phyloP scores from a whole-genome alignment of 1,140 invertebrate genomes.

The Capitella teleta region DNA sequence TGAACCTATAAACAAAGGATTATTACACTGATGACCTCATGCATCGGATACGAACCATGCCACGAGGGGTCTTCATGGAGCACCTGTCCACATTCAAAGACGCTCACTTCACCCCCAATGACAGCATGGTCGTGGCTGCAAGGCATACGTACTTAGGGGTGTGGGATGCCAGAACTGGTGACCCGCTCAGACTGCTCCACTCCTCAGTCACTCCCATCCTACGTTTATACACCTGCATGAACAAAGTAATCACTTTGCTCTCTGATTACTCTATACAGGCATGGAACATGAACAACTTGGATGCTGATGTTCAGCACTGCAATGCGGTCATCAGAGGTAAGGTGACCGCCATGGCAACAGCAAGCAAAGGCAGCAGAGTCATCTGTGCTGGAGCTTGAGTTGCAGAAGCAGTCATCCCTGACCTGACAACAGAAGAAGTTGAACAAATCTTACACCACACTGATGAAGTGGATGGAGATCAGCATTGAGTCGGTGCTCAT shows the following conservation, averaged over 20 bases:
- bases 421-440: constrained; percentile 15
- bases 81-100: constrained; percentile 19
- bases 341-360: constrained; percentile 17
- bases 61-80: constrained; percentile 20
- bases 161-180: constrained; percentile 24
- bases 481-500: neutral
- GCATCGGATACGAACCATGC: too few relatives aligned
- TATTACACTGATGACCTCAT: too few relatives aligned
- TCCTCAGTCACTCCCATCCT: constrained; percentile 15
- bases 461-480: too few relatives aligned
- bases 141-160: constrained; percentile 26
- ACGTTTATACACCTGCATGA: constrained; percentile 22
- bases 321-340: constrained; percentile 20
- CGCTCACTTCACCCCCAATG: constrained; percentile 25
- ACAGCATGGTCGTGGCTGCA: constrained; percentile 22
- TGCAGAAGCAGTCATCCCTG: constrained; percentile 20
- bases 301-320: constrained; percentile 20
- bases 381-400: constrained; percentile 18
- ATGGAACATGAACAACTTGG: constrained; percentile 31
- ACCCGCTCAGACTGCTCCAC: constrained; percentile 22
- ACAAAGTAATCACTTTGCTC: constrained; percentile 24
- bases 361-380: constrained; percentile 13
- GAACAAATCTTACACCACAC: constrained; percentile 4
- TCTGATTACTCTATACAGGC: constrained; percentile 26
- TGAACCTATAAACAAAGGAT: too few relatives aligned